These are phyloP conservation scores for Lepidostoma basale DNA, from an alignment of 1,140 invertebrate species.

Conservation along the genomic window DNA sequence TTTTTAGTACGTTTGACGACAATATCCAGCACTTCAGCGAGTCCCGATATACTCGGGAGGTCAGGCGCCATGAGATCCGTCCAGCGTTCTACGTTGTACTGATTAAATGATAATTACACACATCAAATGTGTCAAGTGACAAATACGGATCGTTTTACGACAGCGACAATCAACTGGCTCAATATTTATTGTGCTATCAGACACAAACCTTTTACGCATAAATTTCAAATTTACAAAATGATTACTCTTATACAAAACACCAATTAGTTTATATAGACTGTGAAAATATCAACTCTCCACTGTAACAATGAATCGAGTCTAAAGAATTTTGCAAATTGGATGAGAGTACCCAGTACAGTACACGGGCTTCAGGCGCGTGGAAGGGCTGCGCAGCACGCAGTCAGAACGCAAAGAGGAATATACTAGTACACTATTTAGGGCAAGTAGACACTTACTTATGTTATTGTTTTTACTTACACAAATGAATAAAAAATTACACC, in stretches of 20 bases:
- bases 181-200: conserved; percentile 14
- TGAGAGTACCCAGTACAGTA: neutral
- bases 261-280: neutral
- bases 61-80: too few species aligned
- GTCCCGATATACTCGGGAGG: too few species aligned
- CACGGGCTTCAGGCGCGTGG: neutral
- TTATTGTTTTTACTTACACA: neutral
- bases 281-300: conserved; percentile 11
- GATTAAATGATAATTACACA: too few species aligned
- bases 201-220: too few species aligned
- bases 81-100: too few species aligned
- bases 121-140: neutral
- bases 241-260: conserved; percentile 2
- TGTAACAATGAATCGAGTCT: conserved; percentile 21
- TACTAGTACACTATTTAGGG: too few species aligned
- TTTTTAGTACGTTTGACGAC: too few species aligned
- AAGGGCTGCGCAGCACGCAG: neutral
- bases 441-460: conserved; percentile 2
- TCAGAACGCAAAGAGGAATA: neutral
- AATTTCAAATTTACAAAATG: too few species aligned
- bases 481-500: conserved; percentile 8
- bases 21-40: too few species aligned
- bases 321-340: conserved; percentile 7
- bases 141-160: neutral
- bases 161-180: neutral